Percentiles rank a stretch among this genome's conserved stretches.
Evolutionary conservation across 2,888 invertebrate genomes (phyloP).

Genomic region (Polyommatus iphigenia): DNA sequence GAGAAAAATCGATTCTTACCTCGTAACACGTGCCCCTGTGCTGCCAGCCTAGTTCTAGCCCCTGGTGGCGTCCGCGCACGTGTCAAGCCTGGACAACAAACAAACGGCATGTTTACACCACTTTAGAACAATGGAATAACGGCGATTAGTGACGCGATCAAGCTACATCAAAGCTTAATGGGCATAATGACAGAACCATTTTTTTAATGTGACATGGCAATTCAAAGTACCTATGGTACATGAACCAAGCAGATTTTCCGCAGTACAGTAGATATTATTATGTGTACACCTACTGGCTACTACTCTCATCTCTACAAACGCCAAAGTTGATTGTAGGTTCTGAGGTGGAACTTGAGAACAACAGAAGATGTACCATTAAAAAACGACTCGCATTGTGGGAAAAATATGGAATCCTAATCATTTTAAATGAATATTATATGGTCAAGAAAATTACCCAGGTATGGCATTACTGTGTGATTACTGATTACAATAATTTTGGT

Average conservation of each 20-base stretch:
- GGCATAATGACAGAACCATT: neutral
- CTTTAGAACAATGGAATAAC: slow-evolving; percentile 22
- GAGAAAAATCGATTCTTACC: slow-evolving; percentile 53
- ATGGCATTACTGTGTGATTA: no score
- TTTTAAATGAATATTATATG: neutral
- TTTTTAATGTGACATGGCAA: neutral
- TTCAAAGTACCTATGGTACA: neutral
- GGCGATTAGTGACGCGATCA: neutral
- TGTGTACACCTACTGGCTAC: no score
- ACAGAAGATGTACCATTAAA: no score
- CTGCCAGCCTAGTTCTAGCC: slow-evolving; percentile 65
- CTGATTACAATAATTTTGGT: neutral
- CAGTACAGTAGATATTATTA: no score
- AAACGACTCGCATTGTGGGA: no score
- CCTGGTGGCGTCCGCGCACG: slow-evolving; percentile 59
- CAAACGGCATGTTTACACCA: slow-evolving; percentile 12
- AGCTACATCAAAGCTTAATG: neutral
- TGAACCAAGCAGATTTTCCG: neutral
- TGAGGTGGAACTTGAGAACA: no score
- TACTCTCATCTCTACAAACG: no score
- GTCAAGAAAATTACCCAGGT: neutral
- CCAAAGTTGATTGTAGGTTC: no score
- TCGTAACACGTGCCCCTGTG: slow-evolving; percentile 62
- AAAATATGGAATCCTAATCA: no score
- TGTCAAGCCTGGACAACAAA: slow-evolving; percentile 35